Evolutionary conservation across 2,888 invertebrate species (phyloP).

Genomic region (Gandaritis pyraliata): DNA sequence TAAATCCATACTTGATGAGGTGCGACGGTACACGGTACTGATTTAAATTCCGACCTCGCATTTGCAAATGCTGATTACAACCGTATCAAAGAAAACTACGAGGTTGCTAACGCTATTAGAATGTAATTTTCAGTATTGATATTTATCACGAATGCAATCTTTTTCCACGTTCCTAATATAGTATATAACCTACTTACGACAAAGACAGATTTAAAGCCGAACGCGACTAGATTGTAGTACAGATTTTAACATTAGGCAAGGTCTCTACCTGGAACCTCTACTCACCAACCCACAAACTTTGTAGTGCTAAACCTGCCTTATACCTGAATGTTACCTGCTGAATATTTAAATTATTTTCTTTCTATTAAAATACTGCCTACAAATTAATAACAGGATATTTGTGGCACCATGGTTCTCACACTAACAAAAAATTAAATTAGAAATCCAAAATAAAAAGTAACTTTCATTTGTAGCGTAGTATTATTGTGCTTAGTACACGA

Average conservation of each 20-base stretch:
- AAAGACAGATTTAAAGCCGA: neutral
- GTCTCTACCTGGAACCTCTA: neutral
- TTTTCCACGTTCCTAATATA: constrained; percentile 4
- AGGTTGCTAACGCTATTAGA: constrained; percentile 25
- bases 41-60: constrained; percentile 56
- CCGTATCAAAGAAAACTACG: constrained; percentile 41
- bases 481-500: constrained; percentile 31
- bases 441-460: constrained; percentile 35
- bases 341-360: no score
- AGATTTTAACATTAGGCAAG: neutral
- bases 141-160: constrained; percentile 23
- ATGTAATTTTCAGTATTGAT: constrained; percentile 31
- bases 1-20: constrained; percentile 37
- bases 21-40: constrained; percentile 40
- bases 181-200: constrained; percentile 9
- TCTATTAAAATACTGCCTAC: no score
- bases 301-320: no score
- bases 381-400: constrained; percentile 4
- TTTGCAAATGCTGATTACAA: constrained; percentile 44
- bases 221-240: neutral
- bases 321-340: no score
- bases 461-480: constrained; percentile 38
- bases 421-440: constrained; percentile 27
- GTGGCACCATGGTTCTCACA: constrained; percentile 11
- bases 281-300: neutral